Evolutionary conservation across 2,797 vertebrate genomes (phyloP), one percentile per base, ranked within the genome.

Genomic region (Smutsia temminckii): DNA sequence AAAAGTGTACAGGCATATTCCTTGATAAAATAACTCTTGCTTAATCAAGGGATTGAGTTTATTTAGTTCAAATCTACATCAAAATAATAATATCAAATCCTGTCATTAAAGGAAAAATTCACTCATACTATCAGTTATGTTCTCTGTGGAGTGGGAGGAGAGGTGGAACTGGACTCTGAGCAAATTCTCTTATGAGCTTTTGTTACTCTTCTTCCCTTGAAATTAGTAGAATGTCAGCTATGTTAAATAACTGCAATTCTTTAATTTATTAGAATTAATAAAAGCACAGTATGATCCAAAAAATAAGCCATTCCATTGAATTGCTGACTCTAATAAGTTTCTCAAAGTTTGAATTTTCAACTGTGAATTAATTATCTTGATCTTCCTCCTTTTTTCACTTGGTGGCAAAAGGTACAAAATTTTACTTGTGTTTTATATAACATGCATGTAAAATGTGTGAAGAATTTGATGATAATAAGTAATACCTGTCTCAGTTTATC

Each of bases 231-330:
- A 84, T 94, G 92, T 94, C 94, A 97, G 68, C 86, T 96, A 66
- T 84, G 93, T 97, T 96, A 96, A 97, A 93, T 93, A 97, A 94
- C 46, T 74, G 49, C 78, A 96, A 92, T 97, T 93, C 92, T 94
- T 96, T 96, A 92, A 97, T 96, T 97, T 96, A 96, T 97, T 96
- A 95, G 64, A 88, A 84, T 78, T 96, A 97, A 97, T 96, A 96
- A 97, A 97, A 96, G 91, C 89, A 95, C 89, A 95, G 86, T 78
- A 86, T 92, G 80, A 79, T 96, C 59, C 77, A 83, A 96, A 96
- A 94, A 88, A 95, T 94, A 87, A 68, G 87, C 80, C 63, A 2
- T 92, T 97, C 93, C 87, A 61, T 55, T 78, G 87, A 95, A 59
- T 95, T 95, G 46, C 75, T 81, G 66, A 93, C 75, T 78, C 21